These are phyloP conservation scores for Sinocyclocheilus grahami DNA, from an alignment of 2,113 vertebrate species.

Conservation along the genomic window DNA sequence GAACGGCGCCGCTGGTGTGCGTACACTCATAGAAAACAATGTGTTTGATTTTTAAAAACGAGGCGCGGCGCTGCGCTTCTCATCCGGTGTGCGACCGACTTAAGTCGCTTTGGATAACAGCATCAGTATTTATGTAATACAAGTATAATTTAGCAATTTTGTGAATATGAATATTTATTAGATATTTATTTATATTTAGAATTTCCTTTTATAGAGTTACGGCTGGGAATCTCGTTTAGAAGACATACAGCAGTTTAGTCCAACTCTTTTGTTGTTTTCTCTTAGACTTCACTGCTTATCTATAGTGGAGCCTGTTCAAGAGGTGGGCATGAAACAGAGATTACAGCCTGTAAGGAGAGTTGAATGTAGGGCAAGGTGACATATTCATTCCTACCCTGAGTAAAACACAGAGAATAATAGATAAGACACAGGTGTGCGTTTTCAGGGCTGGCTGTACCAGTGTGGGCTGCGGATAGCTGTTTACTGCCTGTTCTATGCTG, in stretches of 20 bases:
- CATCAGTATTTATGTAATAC: not conserved
- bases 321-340: not conserved
- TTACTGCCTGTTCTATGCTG: conserved; percentile 37
- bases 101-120: not conserved
- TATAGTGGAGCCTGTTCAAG: not conserved
- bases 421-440: conserved; percentile 30
- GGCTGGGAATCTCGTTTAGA: not conserved
- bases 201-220: too few relatives aligned
- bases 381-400: conserved; percentile 13
- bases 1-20: too few relatives aligned
- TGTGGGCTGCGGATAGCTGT: conserved; percentile 57
- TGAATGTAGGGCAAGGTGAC: conserved; percentile 51
- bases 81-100: too few relatives aligned
- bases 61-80: too few relatives aligned
- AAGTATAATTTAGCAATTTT: not conserved
- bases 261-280: not conserved
- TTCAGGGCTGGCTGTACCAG: conserved; percentile 45
- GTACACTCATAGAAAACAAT: too few relatives aligned
- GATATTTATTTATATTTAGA: too few relatives aligned
- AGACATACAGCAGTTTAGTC: not conserved
- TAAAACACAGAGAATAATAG: conserved; percentile 22
- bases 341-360: conserved; percentile 51
- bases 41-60: too few relatives aligned
- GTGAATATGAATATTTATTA: not conserved
- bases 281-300: conserved; percentile 11